Percentiles rank a stretch among this genome's conserved stretches.
These are phyloP conservation scores for Lemur catta DNA, from an alignment of 2,797 vertebrate genomes.

Conservation along the genomic window DNA sequence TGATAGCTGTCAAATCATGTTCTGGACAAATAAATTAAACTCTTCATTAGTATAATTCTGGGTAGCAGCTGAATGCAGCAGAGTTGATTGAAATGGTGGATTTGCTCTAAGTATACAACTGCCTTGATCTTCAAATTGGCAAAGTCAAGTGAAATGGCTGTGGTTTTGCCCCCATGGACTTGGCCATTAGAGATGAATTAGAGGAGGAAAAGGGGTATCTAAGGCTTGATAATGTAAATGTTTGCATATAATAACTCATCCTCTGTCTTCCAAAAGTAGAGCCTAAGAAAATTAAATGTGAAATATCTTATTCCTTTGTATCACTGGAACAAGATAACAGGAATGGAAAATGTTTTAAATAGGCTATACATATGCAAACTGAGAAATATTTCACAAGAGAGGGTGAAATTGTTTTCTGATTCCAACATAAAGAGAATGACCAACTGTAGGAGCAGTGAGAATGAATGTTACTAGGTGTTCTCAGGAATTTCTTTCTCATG, in stretches of 20 bases:
- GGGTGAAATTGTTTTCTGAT: background rate
- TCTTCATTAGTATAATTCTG: background rate
- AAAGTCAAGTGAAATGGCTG: background rate
- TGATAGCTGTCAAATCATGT: background rate
- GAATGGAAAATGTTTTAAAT: background rate
- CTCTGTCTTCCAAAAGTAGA: background rate
- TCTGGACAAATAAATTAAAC: background rate
- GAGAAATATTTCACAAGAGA: background rate
- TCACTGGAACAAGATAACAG: background rate
- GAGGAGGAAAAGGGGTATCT: background rate
- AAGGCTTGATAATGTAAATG: background rate
- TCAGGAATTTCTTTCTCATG: too few relatives aligned
- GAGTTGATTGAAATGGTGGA: background rate
- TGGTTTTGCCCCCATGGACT: background rate
- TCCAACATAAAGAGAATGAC: background rate
- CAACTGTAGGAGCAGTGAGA: too few relatives aligned
- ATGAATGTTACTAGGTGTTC: too few relatives aligned
- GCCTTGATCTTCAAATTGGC: background rate
- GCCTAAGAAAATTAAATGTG: background rate
- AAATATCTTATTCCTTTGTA: background rate
- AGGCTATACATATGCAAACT: too few relatives aligned
- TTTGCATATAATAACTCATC: background rate
- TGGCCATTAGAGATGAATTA: conserved; percentile 42
- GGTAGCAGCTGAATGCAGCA: background rate
- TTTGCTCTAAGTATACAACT: background rate